Percentiles rank a stretch among this genome's conserved stretches.
These are phyloP conservation scores for Zoanthus gigantus DNA, from an alignment of 92 coral and sea anemone species.

Conservation along the genomic window DNA sequence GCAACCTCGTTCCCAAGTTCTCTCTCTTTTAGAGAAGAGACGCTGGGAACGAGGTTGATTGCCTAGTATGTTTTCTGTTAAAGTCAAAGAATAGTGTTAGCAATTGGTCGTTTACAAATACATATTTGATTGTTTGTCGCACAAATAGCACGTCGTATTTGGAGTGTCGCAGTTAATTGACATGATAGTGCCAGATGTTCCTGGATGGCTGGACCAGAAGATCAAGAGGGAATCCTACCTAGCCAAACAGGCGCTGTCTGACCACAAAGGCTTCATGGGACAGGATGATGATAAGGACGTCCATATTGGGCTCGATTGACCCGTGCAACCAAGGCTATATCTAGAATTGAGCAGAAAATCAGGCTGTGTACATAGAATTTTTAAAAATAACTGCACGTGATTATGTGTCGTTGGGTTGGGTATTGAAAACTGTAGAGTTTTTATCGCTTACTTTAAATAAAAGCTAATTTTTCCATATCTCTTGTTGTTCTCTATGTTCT, in stretches of 20 bases:
- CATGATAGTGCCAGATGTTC: constrained; percentile 86
- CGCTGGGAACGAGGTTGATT: no score
- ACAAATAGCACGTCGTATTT: constrained; percentile 82
- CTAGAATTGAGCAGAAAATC: neutral
- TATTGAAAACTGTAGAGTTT: no score
- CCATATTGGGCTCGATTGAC: constrained; percentile 18
- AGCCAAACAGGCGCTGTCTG: constrained; percentile 86
- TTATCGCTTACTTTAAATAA: no score
- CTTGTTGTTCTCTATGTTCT: no score
- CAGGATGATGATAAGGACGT: constrained; percentile 71
- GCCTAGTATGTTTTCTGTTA: no score
- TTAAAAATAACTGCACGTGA: neutral
- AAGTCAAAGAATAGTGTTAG: no score
- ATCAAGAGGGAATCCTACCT: constrained; percentile 88
- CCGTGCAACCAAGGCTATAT: neutral
- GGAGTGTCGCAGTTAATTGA: constrained; percentile 85
- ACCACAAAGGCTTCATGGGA: constrained; percentile 71
- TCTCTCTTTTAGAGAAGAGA: no score
- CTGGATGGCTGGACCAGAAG: constrained; percentile 76
- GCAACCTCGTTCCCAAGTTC: no score
- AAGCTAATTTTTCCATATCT: no score
- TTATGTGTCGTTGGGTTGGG: no score
- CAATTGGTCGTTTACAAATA: no score
- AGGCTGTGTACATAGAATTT: neutral
- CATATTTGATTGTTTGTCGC: no score